Conservation (phyloP, 1,140 invertebrate genomes). For the Dolichoris vasculosae region DNA sequence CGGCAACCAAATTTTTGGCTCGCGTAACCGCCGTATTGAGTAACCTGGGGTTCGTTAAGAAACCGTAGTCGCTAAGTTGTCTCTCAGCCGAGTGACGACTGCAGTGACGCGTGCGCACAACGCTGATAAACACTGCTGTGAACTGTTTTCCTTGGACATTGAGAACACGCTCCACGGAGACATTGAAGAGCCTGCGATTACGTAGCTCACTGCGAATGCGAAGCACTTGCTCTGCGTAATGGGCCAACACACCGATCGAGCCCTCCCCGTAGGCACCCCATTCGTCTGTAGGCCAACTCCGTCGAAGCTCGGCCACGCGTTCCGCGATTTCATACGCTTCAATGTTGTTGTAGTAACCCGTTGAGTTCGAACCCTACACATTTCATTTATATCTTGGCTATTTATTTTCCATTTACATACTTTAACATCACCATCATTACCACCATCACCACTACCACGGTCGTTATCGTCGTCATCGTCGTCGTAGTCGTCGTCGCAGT, state of each 20-base stretch:
- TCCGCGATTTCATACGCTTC: conserved; percentile 89
- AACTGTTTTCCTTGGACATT: conserved; percentile 95
- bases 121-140: conserved; percentile 88
- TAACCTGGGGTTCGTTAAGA: conserved; percentile 89
- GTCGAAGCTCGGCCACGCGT: conserved; percentile 80
- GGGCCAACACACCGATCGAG: conserved; percentile 88
- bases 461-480: too few species aligned
- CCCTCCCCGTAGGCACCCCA: conserved; percentile 86
- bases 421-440: too few species aligned
- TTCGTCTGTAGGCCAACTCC: conserved; percentile 80
- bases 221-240: conserved; percentile 88
- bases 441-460: too few species aligned
- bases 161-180: conserved; percentile 89
- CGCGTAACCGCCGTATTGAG: conserved; percentile 91
- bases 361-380: conserved; percentile 84
- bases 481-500: background rate
- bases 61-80: conserved; percentile 86
- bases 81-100: conserved; percentile 69
- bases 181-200: conserved; percentile 82
- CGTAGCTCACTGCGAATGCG: conserved; percentile 86
- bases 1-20: conserved; percentile 89
- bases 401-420: background rate
- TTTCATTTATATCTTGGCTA: background rate
- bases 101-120: conserved; percentile 87
- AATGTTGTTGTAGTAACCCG: conserved; percentile 89